Conservation (phyloP, 1,140 invertebrate genomes). For the Nomia melanderi region DNA sequence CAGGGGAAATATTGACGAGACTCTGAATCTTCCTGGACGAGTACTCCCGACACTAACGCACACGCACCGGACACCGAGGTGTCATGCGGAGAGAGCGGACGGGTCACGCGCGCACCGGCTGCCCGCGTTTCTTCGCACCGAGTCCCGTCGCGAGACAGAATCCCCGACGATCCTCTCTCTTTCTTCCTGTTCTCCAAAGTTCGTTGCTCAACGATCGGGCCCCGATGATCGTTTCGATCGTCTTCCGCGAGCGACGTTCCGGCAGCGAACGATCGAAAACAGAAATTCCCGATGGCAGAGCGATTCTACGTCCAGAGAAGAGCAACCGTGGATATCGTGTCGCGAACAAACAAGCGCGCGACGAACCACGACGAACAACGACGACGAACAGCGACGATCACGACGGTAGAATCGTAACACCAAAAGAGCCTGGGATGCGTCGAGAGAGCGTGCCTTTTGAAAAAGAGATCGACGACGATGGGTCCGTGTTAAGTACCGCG, state of each 20-base stretch:
- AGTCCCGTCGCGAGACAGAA: constrained; percentile 22
- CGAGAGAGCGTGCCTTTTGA: constrained; percentile 28
- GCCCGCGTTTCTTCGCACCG: constrained; percentile 13
- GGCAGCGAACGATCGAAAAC: too few species aligned
- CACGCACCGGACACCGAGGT: constrained; percentile 22
- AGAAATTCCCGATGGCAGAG: too few species aligned
- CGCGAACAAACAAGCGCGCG: too few species aligned
- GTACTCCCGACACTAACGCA: neutral
- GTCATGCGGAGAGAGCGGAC: constrained; percentile 23
- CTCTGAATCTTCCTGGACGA: neutral
- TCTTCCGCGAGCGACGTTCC: too few species aligned
- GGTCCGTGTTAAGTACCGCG: constrained; percentile 19
- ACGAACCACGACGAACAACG: too few species aligned
- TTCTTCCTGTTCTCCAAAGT: neutral
- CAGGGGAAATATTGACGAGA: neutral
- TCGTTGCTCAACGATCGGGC: constrained; percentile 10
- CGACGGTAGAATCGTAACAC: neutral
- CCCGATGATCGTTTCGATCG: constrained; percentile 4
- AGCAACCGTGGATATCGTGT: constrained; percentile 23
- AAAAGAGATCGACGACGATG: constrained; percentile 32
- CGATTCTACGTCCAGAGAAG: too few species aligned
- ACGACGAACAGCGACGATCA: neutral
- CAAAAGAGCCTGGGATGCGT: neutral
- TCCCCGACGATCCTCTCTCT: constrained; percentile 30
- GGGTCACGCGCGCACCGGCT: constrained; percentile 33